Base-by-base conservation (phyloP, 1,140 invertebrate species). In the Drosophila repletoides region DNA sequence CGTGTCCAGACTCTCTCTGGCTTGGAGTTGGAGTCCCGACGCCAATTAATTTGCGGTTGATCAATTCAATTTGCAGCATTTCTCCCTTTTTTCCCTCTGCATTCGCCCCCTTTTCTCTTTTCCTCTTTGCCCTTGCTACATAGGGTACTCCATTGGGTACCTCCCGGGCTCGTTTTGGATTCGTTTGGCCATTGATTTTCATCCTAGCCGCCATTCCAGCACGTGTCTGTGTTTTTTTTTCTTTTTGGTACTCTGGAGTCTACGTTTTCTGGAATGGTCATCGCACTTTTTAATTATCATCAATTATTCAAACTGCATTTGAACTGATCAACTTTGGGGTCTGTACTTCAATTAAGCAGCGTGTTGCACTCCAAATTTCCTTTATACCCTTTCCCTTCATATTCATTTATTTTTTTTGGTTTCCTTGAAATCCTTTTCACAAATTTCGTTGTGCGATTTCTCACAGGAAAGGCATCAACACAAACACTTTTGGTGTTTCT, bases 241-340 rank as follows among this genome's bases (percentile, higher is more conserved):
- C 26, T 5, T 5, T 49, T 31, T 40, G 19, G 12, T n/a, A n/a
- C 33, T 14, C 3, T 22, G 38, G 49, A 12, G 34, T 9, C 17
- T 28, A 12, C 6, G 38, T 12, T 5, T 2, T 22, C 12, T 36
- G 40, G 40, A 15, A n/a, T 9, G 33, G 14, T 45, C 51, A 48
- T 31, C 60, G 56, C 61, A 56, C 64, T 66, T 76, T 72, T 88
- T 88, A 89, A 88, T 88, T 88, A 88, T 59, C 61, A 71, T 87
- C 87, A 88, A 88, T 88, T 88, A 88, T 88, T 88, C 87, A 88
- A 88, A 88, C 76, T 79, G 87, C 81, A 88, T 89, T 89, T 87
- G 74, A 66, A 87, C 61, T 87, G 86, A 88, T 81, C 87, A 81
- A 87, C 77, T 88, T 88, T 81, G 88, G n/a, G 81, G 73, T 77